Evolutionary conservation across 2,888 invertebrate genomes (phyloP).

Genomic region (Sesamia inferens): DNA sequence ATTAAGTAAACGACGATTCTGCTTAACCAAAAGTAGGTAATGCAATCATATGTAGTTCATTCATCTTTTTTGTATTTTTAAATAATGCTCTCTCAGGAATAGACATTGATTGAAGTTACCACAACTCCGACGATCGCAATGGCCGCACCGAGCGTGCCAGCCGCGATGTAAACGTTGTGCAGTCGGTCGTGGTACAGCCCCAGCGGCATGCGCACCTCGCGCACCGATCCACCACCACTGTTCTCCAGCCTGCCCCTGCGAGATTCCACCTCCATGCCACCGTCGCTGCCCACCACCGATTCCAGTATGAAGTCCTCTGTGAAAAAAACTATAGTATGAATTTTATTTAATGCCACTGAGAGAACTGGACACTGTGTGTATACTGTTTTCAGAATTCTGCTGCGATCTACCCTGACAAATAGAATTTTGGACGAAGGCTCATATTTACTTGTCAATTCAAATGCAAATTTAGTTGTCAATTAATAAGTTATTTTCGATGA

Average conservation of each 20-base stretch:
- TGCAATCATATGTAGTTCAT: neutral
- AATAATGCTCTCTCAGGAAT: neutral
- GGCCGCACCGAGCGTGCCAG: slow-evolving; percentile 93
- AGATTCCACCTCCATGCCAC: slow-evolving; percentile 70
- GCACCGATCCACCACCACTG: slow-evolving; percentile 79
- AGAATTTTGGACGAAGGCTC: neutral
- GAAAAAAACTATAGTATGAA: neutral
- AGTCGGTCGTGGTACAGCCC: slow-evolving; percentile 91
- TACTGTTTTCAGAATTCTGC: neutral
- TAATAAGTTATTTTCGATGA: neutral
- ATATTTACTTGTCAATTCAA: too few relatives aligned
- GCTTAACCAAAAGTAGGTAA: neutral
- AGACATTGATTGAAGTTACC: slow-evolving; percentile 83
- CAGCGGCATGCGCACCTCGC: slow-evolving; percentile 90
- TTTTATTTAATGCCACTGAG: neutral
- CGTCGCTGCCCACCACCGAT: slow-evolving; percentile 88
- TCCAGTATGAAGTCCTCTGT: slow-evolving; percentile 93
- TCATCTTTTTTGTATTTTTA: too few relatives aligned
- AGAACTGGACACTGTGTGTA: neutral
- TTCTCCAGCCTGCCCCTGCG: slow-evolving; percentile 60
- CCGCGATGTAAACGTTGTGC: slow-evolving; percentile 95
- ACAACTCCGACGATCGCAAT: slow-evolving; percentile 93
- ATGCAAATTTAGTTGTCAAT: too few relatives aligned
- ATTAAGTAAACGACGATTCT: neutral
- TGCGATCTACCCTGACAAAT: neutral